A percentile compares a stretch with the other conserved stretches of the same genome.
Conservation (phyloP, 2,888 invertebrate genomes). For the Xanthia icteritia region DNA sequence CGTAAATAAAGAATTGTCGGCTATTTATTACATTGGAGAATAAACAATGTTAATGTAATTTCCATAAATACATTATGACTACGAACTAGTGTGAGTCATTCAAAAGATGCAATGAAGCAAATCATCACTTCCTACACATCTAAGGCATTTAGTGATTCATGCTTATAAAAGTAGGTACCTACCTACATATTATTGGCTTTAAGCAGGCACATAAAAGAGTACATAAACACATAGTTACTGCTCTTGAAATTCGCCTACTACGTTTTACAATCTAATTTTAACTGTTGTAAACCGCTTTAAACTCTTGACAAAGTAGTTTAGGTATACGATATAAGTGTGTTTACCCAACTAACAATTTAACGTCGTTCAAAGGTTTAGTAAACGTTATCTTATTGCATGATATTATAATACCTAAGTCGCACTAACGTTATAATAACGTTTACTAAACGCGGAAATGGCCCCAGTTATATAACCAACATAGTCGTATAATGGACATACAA, state of each 20-base stretch:
- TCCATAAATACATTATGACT: conserved; percentile 37
- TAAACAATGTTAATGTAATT: conserved; percentile 19
- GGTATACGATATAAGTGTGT: background rate
- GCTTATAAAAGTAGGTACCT: conserved; percentile 27
- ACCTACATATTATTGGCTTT: conserved; percentile 11
- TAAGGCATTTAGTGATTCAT: conserved; percentile 58
- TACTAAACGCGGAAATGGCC: too few species aligned
- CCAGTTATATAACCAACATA: too few species aligned
- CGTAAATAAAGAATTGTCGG: background rate
- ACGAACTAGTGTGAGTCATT: conserved; percentile 52
- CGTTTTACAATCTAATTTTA: conserved; percentile 37
- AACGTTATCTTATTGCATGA: too few species aligned
- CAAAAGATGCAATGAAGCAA: conserved; percentile 44
- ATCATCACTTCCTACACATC: conserved; percentile 48
- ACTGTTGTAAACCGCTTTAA: conserved; percentile 31
- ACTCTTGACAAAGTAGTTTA: conserved; percentile 16
- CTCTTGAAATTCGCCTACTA: conserved; percentile 17
- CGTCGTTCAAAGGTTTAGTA: too few species aligned
- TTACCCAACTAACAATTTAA: too few species aligned
- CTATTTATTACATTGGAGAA: background rate
- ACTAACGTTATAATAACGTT: too few species aligned
- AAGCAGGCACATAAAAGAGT: background rate
- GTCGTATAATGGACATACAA: too few species aligned
- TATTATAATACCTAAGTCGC: too few species aligned
- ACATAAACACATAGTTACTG: conserved; percentile 15